Conservation (phyloP, 2,113 vertebrate species). For the Elaphurus davidianus region DNA sequence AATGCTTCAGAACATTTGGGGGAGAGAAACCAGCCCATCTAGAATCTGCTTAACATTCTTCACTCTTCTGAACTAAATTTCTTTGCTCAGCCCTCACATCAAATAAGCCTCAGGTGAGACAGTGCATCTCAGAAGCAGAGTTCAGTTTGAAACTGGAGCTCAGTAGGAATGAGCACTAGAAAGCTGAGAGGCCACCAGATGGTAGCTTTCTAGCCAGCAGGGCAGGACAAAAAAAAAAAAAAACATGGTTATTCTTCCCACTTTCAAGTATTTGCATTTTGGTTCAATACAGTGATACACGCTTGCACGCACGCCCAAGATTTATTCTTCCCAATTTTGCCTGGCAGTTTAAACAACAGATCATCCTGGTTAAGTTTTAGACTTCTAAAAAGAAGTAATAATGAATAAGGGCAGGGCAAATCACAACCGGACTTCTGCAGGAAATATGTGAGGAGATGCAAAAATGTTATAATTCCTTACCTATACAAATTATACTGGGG, state of each 20-base stretch:
- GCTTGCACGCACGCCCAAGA: background rate
- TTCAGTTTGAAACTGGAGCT: background rate
- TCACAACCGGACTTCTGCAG: background rate
- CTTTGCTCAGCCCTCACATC: background rate
- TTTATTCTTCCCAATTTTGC: background rate
- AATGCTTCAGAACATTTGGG: background rate
- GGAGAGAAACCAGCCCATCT: background rate
- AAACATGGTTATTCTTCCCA: background rate
- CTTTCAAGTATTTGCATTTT: background rate
- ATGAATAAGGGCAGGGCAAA: background rate
- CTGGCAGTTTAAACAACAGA: background rate
- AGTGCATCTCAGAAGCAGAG: background rate
- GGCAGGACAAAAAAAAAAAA: background rate
- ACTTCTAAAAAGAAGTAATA: background rate
- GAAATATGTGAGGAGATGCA: background rate
- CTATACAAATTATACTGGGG: background rate
- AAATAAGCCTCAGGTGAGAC: background rate
- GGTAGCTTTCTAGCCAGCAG: background rate
- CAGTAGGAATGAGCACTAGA: background rate
- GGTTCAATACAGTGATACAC: background rate
- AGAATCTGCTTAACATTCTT: background rate
- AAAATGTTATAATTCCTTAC: background rate
- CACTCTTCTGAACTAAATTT: background rate
- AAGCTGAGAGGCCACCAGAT: background rate
- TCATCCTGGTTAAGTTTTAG: background rate